Evolutionary conservation across 2,888 invertebrate genomes (phyloP).

Genomic region (Drosophila meridiana): DNA sequence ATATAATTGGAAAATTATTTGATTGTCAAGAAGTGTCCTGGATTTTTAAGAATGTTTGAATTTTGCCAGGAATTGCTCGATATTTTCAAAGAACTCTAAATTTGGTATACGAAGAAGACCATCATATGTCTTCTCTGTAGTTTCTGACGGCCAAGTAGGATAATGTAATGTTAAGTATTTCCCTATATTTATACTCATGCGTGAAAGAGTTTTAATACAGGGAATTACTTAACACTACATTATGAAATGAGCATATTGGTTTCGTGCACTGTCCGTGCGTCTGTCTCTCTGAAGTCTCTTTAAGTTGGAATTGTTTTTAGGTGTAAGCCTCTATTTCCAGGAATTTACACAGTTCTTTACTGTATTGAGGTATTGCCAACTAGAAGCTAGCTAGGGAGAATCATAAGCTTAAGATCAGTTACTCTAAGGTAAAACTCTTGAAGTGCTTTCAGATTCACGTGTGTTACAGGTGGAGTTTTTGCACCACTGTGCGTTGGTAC

Average conservation of each 20-base stretch:
- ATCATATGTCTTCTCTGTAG: background rate
- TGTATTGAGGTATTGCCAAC: background rate
- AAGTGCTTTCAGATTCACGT: background rate
- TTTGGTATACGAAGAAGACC: background rate
- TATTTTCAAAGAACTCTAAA: background rate
- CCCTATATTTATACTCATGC: background rate
- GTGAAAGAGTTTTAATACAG: no score
- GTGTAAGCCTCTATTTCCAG: background rate
- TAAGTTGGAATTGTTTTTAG: background rate
- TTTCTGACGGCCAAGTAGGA: background rate
- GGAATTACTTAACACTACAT: no score
- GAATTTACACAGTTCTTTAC: background rate
- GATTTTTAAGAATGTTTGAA: background rate
- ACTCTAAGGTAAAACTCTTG: background rate
- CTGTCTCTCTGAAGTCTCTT: no score
- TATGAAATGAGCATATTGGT: no score
- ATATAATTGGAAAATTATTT: no score
- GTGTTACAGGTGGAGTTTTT: background rate
- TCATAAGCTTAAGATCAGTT: background rate
- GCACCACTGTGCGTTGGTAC: conserved; percentile 47
- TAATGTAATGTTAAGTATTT: background rate
- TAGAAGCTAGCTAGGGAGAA: background rate
- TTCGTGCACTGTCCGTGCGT: no score
- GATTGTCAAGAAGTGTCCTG: background rate
- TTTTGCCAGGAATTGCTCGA: no score